Evolutionary conservation across 2,113 vertebrate species (phyloP), one percentile per base, ranked within the genome.

Genomic region (Salvelinus fontinalis): DNA sequence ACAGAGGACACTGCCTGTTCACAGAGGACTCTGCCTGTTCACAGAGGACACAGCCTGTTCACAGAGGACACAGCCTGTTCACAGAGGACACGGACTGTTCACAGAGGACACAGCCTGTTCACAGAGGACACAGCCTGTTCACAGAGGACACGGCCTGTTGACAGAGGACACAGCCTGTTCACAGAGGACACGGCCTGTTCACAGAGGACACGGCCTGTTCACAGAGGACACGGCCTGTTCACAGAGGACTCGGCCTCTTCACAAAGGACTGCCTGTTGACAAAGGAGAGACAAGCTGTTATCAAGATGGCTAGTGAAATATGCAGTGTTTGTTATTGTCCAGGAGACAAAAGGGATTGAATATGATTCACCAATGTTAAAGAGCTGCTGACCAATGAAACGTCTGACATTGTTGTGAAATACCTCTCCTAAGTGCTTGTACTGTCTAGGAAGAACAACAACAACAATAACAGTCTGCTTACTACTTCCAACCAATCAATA

Each of bases 231-330:
- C 34, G 0, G 7, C 34, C 34, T 8, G 34, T 39, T 39, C 1
- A 8, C 0, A 39, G 34, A 39, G 34, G 34, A 39, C 34, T 9
- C 7, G 0, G 34, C 34, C 34, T 6, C 5, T 34, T 34, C 0
- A 34, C 31, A 34, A 0, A 34, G 12, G 31, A 31, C 0, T 1
- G 16, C 5, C 5, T 13, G 16, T 39, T 68, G 0, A 68, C 7
- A 39, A 1, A 39, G 34, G 39, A 44, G 39, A 14, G 34, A 26
- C 31, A 70, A 14, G 12, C 39, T 4, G 34, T 44, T 44, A 48
- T 48, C 67, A 70, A 14, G 67, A 70, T 70, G 67, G 31, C 20
- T 16, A 1, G 67, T 29, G 39, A 70, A 70, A 44, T 49, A 69
- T 48, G 67, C 67, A 48, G 39, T 34, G 2, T 12, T 70, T 22